Evolutionary conservation across 2,797 vertebrate genomes (phyloP).

Genomic region (Sebastes jordani): DNA sequence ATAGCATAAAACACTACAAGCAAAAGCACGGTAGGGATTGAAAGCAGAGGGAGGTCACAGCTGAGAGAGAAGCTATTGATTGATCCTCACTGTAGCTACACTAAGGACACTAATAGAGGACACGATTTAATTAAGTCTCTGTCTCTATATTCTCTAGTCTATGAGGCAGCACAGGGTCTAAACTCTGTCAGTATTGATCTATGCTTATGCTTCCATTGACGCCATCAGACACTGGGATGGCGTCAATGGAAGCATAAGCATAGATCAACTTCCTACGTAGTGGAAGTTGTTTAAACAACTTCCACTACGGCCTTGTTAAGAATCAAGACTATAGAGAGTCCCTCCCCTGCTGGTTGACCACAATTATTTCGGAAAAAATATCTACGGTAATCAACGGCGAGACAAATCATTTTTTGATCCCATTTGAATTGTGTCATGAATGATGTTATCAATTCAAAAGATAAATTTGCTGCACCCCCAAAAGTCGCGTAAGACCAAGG

Average conservation of each 20-base stretch:
- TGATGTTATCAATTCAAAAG: background rate
- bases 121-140: slow-evolving; percentile 9
- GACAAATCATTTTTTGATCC: background rate
- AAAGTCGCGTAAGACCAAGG: rapidly evolving
- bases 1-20: background rate
- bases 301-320: background rate
- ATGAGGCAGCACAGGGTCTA: slow-evolving; percentile 4
- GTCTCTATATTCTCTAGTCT: slow-evolving; percentile 9
- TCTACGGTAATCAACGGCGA: background rate
- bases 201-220: background rate
- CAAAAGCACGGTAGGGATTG: background rate
- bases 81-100: slow-evolving; percentile 1
- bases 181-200: slow-evolving; percentile 35
- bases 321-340: background rate
- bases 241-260: background rate
- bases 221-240: background rate
- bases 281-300: background rate
- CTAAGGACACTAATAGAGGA: slow-evolving; percentile 8
- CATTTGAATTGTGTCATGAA: background rate
- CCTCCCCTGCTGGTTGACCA: too few species aligned
- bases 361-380: background rate
- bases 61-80: slow-evolving; percentile 20
- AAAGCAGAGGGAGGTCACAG: slow-evolving; percentile 21
- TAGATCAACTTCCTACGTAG: too few species aligned
- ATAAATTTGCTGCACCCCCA: too few species aligned